phyloP scores from a whole-genome alignment of 23 tunicate species.

The Corella eumyota region DNA sequence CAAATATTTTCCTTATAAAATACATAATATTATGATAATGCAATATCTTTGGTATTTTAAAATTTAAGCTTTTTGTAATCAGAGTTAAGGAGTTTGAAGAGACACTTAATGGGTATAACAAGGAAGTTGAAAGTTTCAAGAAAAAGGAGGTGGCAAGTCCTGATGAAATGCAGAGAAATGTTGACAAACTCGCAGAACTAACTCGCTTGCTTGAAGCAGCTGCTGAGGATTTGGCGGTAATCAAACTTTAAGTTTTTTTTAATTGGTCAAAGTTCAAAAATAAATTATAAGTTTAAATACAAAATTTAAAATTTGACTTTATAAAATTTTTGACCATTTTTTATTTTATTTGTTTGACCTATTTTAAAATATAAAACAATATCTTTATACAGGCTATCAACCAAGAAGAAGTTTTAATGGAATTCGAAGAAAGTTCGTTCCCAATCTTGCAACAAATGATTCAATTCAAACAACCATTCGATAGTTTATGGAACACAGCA shows the following conservation, averaged over 20 bases:
- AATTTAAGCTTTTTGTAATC: too few relatives aligned
- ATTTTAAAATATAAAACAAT: background rate
- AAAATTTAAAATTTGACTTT: background rate
- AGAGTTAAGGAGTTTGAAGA: constrained; percentile 83
- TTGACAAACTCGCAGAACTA: constrained; percentile 60
- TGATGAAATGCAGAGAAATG: constrained; percentile 93
- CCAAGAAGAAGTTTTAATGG: constrained; percentile 70
- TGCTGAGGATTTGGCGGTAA: constrained; percentile 54
- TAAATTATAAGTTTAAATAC: too few relatives aligned
- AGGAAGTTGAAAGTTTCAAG: constrained; percentile 82
- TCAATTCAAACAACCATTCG: constrained; percentile 81
- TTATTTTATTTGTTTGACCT: background rate
- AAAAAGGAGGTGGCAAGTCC: constrained; percentile 77
- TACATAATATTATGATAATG: background rate
- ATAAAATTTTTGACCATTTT: background rate
- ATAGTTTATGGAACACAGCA: constrained; percentile 84
- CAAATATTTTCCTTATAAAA: background rate
- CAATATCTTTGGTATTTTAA: too few relatives aligned
- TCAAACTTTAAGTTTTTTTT: background rate
- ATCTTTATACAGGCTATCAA: constrained; percentile 44
- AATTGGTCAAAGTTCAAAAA: background rate
- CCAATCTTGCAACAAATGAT: constrained; percentile 75
- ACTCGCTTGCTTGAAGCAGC: constrained; percentile 46
- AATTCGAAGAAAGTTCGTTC: constrained; percentile 87
- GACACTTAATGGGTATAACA: constrained; percentile 43